Conservation (phyloP, 2,888 invertebrate genomes). For the Leistus spinibarbis region DNA sequence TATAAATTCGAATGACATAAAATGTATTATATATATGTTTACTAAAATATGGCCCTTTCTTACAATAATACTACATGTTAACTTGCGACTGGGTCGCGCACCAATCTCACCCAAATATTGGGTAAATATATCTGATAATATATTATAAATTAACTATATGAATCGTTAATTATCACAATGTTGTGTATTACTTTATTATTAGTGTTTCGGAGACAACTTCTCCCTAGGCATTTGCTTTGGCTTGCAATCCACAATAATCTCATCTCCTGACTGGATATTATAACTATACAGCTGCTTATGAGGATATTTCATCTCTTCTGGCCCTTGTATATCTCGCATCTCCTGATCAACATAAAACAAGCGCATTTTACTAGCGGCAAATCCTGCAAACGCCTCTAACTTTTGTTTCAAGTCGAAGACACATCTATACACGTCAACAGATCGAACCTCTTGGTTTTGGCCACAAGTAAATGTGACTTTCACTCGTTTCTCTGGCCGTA, state of each 20-base stretch:
- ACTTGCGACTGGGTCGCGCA: constrained; percentile 16
- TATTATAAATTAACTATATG: background rate
- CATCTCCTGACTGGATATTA: constrained; percentile 87
- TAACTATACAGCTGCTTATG: constrained; percentile 90
- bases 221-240: constrained; percentile 63
- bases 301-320: constrained; percentile 88
- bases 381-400: constrained; percentile 79
- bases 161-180: constrained; percentile 13
- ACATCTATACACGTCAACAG: constrained; percentile 79
- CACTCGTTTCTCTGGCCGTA: constrained; percentile 84
- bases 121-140: constrained; percentile 20
- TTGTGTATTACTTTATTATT: background rate
- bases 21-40: background rate
- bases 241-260: constrained; percentile 87
- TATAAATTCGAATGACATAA: background rate
- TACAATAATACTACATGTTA: constrained; percentile 25
- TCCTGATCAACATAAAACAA: constrained; percentile 89
- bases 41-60: constrained; percentile 32
- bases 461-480: constrained; percentile 85
- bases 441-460: constrained; percentile 72
- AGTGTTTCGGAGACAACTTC: constrained; percentile 42
- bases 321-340: constrained; percentile 71
- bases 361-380: constrained; percentile 84
- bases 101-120: constrained; percentile 37
- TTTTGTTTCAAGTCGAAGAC: constrained; percentile 82